A percentile compares a stretch with the other conserved stretches of the same genome.
Conservation (phyloP, 2,797 vertebrate species). For the Myiotriccus ornatus region DNA sequence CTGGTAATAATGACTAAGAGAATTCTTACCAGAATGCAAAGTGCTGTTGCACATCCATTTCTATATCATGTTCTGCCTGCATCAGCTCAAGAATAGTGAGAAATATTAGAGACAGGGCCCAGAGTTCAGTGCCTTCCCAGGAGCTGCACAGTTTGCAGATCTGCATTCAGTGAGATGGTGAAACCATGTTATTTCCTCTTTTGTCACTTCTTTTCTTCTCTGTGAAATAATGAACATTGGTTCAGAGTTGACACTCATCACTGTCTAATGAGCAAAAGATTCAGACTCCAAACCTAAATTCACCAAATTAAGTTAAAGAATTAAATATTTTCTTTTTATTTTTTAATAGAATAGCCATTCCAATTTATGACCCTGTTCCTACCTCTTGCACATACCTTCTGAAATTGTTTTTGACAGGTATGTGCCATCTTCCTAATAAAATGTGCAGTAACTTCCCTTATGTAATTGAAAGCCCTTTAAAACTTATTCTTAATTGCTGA, state of each 20-base stretch:
- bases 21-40: neutral
- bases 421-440: neutral
- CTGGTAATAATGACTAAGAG: neutral
- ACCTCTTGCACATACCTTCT: neutral
- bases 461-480: neutral
- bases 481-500: neutral
- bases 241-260: neutral
- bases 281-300: neutral
- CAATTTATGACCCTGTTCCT: neutral
- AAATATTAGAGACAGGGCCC: rapidly evolving
- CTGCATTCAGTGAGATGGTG: neutral
- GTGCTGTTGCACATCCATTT: neutral
- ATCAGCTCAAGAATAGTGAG: neutral
- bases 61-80: neutral
- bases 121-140: neutral
- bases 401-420: neutral
- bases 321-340: neutral
- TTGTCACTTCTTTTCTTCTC: neutral
- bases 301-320: neutral
- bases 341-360: neutral
- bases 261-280: neutral
- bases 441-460: neutral
- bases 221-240: neutral
- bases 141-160: neutral
- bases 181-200: neutral